Conservation (phyloP, 1,140 invertebrate species). For the Drosophila hydei region DNA sequence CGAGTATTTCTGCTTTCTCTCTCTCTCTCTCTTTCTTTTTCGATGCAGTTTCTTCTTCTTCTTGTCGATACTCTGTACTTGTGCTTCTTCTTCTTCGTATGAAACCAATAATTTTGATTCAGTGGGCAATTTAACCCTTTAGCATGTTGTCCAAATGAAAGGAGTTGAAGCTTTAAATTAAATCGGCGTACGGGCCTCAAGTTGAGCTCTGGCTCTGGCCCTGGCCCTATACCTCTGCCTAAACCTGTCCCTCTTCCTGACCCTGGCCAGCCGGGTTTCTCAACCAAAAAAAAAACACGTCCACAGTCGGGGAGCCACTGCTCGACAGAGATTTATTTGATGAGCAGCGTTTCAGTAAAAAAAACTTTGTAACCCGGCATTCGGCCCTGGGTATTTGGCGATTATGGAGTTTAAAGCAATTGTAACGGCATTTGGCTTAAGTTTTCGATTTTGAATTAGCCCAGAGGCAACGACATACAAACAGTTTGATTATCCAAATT, state of each 20-base stretch:
- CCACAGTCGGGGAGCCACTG: slow-evolving; percentile 45
- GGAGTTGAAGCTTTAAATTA: slow-evolving; percentile 81
- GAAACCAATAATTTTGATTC: slow-evolving; percentile 84
- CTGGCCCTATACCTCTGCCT: slow-evolving; percentile 1
- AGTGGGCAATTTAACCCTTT: slow-evolving; percentile 84
- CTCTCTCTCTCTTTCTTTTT: neutral
- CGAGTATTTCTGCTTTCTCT: slow-evolving; percentile 20
- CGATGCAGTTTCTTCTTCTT: slow-evolving; percentile 10
- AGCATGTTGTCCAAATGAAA: slow-evolving; percentile 79
- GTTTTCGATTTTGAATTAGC: slow-evolving; percentile 45
- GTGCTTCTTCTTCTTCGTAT: slow-evolving; percentile 36
- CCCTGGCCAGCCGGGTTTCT: neutral
- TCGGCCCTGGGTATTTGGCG: slow-evolving; percentile 40
- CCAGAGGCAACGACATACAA: slow-evolving; percentile 29
- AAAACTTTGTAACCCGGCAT: slow-evolving; percentile 55
- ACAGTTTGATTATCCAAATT: slow-evolving; percentile 45
- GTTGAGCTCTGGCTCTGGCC: slow-evolving; percentile 17
- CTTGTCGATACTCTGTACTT: slow-evolving; percentile 20
- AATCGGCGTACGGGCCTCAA: slow-evolving; percentile 63
- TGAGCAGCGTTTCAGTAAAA: slow-evolving; percentile 50
- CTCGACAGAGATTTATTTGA: slow-evolving; percentile 80
- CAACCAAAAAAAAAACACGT: slow-evolving; percentile 19
- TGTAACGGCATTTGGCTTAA: slow-evolving; percentile 57
- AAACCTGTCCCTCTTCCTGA: neutral
- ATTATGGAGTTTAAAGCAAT: slow-evolving; percentile 67